Percentiles rank a stretch among this genome's conserved stretches.
Conservation (phyloP, 2,797 vertebrate species). For the Rhinichthys osculus region DNA sequence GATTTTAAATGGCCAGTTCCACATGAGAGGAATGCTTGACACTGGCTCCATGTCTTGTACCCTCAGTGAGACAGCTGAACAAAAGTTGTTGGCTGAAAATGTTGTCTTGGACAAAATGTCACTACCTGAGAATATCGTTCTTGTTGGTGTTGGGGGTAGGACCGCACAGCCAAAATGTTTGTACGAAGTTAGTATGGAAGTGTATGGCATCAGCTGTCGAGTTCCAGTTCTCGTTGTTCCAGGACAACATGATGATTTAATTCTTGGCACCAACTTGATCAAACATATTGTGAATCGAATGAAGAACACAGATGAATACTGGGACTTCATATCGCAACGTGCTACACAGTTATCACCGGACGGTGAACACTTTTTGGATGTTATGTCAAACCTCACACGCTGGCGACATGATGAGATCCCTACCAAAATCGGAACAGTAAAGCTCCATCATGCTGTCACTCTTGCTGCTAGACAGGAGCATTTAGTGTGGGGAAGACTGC, state of each 20-base stretch:
- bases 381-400: not conserved
- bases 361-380: not conserved
- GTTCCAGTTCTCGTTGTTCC: not conserved
- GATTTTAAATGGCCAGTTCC: not conserved
- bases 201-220: not conserved
- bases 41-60: not conserved
- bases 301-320: not conserved
- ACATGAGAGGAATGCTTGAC: conserved; percentile 1
- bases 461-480: not conserved
- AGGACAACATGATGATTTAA: not conserved
- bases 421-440: not conserved
- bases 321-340: not conserved
- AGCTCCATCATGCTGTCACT: not conserved
- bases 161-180: conserved; percentile 1
- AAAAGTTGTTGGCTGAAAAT: conserved; percentile 3
- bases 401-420: not conserved
- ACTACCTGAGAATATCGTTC: not conserved
- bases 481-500: not conserved
- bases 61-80: not conserved
- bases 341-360: not conserved
- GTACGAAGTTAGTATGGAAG: not conserved
- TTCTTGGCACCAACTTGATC: not conserved
- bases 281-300: not conserved
- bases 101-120: not conserved
- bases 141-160: not conserved